Conservation (phyloP, 2,797 vertebrate genomes). For the Craterocephalus amniculus region DNA sequence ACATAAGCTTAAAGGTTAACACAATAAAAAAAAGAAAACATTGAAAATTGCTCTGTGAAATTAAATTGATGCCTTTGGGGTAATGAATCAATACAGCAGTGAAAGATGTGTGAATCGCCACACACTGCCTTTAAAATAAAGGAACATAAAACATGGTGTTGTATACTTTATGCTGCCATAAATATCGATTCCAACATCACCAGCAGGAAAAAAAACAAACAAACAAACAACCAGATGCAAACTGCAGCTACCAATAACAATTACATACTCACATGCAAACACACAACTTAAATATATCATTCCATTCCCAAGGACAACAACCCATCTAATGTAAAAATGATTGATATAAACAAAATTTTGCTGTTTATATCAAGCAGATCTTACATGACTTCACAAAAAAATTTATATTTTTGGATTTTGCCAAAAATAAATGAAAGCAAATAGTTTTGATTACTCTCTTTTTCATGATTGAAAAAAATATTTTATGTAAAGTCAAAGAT, state of each 20-base stretch:
- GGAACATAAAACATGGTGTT: constrained; percentile 1
- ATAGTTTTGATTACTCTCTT: too few species aligned
- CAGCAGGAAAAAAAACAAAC: too few species aligned
- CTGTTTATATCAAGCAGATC: neutral
- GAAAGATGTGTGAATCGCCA: constrained; percentile 1
- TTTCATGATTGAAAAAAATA: neutral
- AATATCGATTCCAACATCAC: constrained; percentile 5
- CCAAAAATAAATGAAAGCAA: too few species aligned
- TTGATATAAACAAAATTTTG: too few species aligned
- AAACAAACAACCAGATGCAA: neutral
- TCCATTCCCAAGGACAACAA: too few species aligned
- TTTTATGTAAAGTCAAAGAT: neutral
- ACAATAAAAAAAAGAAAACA: neutral
- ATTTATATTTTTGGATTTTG: too few species aligned
- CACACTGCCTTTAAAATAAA: neutral
- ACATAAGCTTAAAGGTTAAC: constrained; percentile 17
- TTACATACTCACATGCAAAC: too few species aligned
- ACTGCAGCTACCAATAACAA: constrained; percentile 1
- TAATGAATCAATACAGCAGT: neutral
- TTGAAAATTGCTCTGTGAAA: neutral
- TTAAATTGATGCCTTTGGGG: neutral
- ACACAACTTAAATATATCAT: neutral
- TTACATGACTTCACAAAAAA: neutral
- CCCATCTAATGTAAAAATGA: too few species aligned
- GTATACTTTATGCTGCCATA: constrained; percentile 11